phyloP scores from a whole-genome alignment of 2,113 vertebrate genomes.

The Podiceps cristatus region DNA sequence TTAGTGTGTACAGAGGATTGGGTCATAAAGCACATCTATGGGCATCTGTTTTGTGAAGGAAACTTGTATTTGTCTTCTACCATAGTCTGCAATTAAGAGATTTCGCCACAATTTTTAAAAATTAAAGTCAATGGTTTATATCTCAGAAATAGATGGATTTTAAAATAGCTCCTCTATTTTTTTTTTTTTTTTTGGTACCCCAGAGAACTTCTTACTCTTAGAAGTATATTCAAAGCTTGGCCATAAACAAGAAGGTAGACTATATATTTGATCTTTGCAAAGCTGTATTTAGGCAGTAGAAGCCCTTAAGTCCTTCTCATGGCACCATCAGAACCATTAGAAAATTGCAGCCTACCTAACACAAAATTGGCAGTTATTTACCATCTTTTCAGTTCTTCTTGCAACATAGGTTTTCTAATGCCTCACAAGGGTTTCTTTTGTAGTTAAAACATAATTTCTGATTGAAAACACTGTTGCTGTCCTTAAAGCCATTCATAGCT shows the following conservation, averaged over 20 bases:
- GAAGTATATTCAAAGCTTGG: background rate
- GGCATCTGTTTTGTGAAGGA: background rate
- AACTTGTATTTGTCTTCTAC: background rate
- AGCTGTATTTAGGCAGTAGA: background rate
- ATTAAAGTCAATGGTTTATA: background rate
- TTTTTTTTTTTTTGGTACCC: background rate
- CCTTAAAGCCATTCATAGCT: background rate
- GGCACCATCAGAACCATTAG: background rate
- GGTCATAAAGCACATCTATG: background rate
- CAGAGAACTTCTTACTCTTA: background rate
- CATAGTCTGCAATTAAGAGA: background rate
- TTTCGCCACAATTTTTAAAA: background rate
- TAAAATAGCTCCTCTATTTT: background rate
- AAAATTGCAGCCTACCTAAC: background rate
- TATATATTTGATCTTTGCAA: background rate
- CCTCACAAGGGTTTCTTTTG: background rate
- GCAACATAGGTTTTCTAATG: background rate
- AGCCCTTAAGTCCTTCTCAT: background rate
- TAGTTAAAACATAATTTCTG: background rate
- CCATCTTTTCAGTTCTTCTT: background rate
- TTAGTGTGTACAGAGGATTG: background rate
- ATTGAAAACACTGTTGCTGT: background rate
- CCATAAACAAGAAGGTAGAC: background rate
- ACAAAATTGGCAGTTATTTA: background rate
- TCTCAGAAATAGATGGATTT: background rate